A percentile compares a stretch with the other conserved stretches of the same genome.
Evolutionary conservation across 2,113 vertebrate species (phyloP).

Genomic region (Xiphorhynchus elegans): DNA sequence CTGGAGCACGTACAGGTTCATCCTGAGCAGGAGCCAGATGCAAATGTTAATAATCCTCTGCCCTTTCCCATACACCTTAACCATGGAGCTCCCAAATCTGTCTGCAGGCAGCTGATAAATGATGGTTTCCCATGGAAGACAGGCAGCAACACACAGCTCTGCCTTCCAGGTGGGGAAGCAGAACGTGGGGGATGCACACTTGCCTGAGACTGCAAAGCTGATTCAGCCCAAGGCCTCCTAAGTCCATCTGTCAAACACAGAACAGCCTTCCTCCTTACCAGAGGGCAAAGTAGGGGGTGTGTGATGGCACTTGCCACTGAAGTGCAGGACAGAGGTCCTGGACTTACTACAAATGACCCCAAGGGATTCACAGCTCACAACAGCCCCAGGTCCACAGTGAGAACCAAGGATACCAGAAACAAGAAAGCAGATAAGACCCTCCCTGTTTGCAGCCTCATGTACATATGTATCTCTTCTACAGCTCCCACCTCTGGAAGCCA

Average conservation of each 20-base stretch:
- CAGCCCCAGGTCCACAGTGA: not conserved
- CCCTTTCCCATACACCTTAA: not conserved
- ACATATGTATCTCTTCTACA: not conserved
- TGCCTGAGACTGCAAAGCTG: not conserved
- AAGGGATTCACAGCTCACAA: not conserved
- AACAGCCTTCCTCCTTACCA: not conserved
- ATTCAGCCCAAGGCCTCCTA: not conserved
- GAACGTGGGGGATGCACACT: not conserved
- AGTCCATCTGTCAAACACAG: not conserved
- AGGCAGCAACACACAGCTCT: not conserved
- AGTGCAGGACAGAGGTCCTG: not conserved
- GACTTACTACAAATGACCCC: not conserved
- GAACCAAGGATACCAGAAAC: not conserved
- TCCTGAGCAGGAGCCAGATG: not conserved
- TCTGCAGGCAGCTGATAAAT: not conserved
- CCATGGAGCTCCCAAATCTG: not conserved
- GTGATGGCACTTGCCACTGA: not conserved
- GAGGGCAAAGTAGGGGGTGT: not conserved
- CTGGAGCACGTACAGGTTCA: not conserved
- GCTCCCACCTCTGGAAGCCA: not conserved
- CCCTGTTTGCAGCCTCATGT: not conserved
- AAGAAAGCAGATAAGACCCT: not conserved
- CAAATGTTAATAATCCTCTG: not conserved
- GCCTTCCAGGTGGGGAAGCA: not conserved
- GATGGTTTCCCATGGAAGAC: not conserved